These are phyloP conservation scores for Brachionus angularis DNA, from an alignment of 1,140 invertebrate species.

Conservation along the genomic window DNA sequence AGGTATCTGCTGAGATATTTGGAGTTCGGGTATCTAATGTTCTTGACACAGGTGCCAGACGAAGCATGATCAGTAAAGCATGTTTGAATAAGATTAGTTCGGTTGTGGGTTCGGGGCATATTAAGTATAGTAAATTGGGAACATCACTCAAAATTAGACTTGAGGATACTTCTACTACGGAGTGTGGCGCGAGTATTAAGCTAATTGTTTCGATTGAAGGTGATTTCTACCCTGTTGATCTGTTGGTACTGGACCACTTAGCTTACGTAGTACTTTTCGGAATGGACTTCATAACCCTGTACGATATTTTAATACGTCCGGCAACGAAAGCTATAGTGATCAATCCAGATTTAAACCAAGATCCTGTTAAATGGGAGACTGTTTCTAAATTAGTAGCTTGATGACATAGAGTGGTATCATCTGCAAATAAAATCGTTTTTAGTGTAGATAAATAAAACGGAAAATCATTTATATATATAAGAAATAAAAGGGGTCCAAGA, in stretches of 20 bases:
- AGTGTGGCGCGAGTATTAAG: not conserved
- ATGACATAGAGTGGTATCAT: not conserved
- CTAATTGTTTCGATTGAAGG: not conserved
- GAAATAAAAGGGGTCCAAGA: not conserved
- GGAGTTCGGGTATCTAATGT: not conserved
- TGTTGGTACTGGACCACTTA: slow-evolving; percentile 1
- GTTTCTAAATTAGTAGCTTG: no score
- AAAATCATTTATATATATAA: slow-evolving; percentile 1
- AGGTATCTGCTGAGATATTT: not conserved
- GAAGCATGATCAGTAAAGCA: slow-evolving; percentile 8
- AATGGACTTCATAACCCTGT: slow-evolving; percentile 20
- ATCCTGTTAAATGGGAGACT: not conserved
- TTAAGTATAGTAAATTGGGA: not conserved
- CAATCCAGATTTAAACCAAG: not conserved
- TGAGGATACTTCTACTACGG: not conserved
- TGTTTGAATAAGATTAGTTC: not conserved
- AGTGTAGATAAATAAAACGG: not conserved
- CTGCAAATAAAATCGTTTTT: not conserved
- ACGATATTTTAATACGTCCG: not conserved
- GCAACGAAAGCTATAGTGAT: not conserved
- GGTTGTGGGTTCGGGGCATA: not conserved
- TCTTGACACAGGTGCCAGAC: slow-evolving; percentile 20
- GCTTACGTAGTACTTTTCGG: slow-evolving; percentile 7
- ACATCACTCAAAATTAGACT: not conserved
- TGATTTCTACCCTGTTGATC: slow-evolving; percentile 7